Percentiles rank a stretch among this genome's conserved stretches.
These are phyloP conservation scores for Panopea generosa DNA, from an alignment of 2,888 invertebrate genomes.

Conservation along the genomic window DNA sequence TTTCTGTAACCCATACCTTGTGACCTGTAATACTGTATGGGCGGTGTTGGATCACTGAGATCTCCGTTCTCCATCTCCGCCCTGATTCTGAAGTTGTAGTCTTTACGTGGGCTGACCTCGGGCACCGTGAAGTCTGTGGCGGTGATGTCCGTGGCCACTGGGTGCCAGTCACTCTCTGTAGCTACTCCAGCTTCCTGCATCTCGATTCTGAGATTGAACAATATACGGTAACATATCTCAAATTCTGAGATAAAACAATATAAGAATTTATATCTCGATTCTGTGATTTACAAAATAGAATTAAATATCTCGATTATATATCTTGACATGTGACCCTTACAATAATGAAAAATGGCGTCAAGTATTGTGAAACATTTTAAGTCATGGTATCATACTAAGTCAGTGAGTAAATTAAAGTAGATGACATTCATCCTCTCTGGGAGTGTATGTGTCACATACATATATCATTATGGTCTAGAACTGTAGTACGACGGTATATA, in stretches of 20 bases:
- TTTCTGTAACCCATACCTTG: constrained; percentile 60
- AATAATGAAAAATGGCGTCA: neutral
- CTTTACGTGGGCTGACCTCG: constrained; percentile 93
- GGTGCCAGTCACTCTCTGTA: constrained; percentile 69
- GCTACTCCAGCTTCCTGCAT: constrained; percentile 66
- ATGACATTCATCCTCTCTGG: no score
- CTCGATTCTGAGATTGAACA: constrained; percentile 61
- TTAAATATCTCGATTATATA: no score
- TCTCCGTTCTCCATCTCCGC: constrained; percentile 95
- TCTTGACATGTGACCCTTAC: no score
- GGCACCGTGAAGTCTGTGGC: constrained; percentile 73
- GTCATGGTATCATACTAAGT: no score
- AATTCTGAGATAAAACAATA: neutral
- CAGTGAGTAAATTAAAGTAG: no score
- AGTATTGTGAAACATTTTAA: no score
- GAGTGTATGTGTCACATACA: no score
- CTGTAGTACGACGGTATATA: no score
- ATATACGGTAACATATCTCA: neutral
- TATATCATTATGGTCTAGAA: no score
- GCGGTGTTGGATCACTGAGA: constrained; percentile 97
- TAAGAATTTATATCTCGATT: no score
- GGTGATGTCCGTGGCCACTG: constrained; percentile 71
- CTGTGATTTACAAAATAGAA: neutral
- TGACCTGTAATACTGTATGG: constrained; percentile 83
- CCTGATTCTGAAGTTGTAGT: constrained; percentile 97